phyloP scores from a whole-genome alignment of 1,140 invertebrate genomes.

The Caenorhabditis tropicalis region DNA sequence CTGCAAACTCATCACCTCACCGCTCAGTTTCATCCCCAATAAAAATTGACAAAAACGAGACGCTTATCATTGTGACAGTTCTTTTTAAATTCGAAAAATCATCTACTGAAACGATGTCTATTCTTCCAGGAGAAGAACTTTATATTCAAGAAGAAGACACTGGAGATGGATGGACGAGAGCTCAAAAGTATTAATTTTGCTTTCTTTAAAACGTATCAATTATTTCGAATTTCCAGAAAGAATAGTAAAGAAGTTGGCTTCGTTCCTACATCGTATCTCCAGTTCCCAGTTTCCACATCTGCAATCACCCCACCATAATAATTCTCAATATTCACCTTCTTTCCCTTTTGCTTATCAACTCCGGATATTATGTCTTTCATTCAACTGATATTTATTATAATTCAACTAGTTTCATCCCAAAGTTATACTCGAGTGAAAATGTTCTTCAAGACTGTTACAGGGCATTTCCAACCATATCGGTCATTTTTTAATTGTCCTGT shows the following conservation, averaged over 20 bases:
- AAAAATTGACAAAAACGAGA: not conserved
- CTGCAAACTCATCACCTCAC: not conserved
- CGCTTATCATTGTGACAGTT: not conserved
- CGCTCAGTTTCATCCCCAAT: not conserved
- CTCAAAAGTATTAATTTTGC: not conserved
- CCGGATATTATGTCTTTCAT: not conserved
- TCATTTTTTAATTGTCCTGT: not conserved
- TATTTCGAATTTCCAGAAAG: not conserved
- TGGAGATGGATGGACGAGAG: slow-evolving; percentile 25
- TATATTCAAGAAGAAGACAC: not conserved
- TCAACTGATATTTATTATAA: slow-evolving; percentile 15
- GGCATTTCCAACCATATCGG: not conserved
- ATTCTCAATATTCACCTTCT: not conserved
- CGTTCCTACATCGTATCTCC: slow-evolving; percentile 8
- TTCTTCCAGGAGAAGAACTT: not conserved
- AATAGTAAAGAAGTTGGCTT: not conserved
- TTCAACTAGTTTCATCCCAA: not conserved
- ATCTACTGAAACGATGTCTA: not conserved
- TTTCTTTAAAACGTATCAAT: not conserved
- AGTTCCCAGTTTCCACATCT: not conserved
- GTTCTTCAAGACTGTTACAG: not conserved
- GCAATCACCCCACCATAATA: not conserved
- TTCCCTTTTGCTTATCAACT: not conserved
- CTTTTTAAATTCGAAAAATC: not conserved
- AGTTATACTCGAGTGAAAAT: slow-evolving; percentile 16